Percentiles rank a stretch among this genome's conserved stretches.
Evolutionary conservation across 1,140 invertebrate species (phyloP).

Genomic region (Melanaphis sacchari): DNA sequence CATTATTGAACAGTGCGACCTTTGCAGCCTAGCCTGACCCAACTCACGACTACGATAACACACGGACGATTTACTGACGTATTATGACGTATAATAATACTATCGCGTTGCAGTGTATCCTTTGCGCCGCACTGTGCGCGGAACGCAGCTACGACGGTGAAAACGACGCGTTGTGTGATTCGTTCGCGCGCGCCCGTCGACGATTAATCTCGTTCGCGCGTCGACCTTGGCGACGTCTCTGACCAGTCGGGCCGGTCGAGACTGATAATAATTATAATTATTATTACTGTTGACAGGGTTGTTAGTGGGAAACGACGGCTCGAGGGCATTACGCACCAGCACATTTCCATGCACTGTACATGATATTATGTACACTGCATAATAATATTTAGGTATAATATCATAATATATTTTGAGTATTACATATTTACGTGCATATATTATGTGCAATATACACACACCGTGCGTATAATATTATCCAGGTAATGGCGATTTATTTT

Average conservation of each 20-base stretch:
- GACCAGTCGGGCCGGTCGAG: background rate
- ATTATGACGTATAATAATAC: too few species aligned
- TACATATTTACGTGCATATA: background rate
- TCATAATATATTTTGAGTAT: background rate
- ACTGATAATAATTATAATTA: background rate
- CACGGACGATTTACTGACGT: too few species aligned
- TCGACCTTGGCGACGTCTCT: background rate
- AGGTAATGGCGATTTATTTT: background rate
- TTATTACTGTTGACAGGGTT: conserved; percentile 35
- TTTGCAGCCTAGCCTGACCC: too few species aligned
- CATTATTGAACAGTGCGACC: too few species aligned
- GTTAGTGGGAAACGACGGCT: background rate
- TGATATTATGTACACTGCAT: background rate
- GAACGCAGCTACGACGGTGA: background rate
- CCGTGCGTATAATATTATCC: background rate
- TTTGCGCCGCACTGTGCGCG: too few species aligned
- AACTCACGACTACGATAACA: too few species aligned
- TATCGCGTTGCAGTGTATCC: too few species aligned
- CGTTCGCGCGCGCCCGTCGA: background rate
- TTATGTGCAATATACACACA: background rate
- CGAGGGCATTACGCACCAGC: background rate
- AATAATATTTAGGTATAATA: background rate
- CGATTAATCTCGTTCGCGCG: background rate
- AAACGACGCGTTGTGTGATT: background rate
- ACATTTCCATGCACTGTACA: background rate